Conservation (phyloP, 2,113 vertebrate genomes). For the Mesembrinibis cayennensis region DNA sequence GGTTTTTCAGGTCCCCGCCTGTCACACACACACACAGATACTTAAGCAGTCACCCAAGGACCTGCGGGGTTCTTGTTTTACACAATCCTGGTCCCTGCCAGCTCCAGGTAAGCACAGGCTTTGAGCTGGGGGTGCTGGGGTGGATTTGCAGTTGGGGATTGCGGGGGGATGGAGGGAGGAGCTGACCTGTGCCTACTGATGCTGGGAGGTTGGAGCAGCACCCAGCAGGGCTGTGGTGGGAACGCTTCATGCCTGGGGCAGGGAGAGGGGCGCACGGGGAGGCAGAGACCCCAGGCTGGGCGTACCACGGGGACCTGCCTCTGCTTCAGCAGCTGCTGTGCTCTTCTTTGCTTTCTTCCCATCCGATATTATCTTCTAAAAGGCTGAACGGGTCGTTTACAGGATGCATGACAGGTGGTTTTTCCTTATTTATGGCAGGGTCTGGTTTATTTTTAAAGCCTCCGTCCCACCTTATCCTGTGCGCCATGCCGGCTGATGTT, state of each 20-base stretch:
- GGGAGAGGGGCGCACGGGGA: background rate
- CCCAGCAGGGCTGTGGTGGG: background rate
- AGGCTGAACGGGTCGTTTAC: background rate
- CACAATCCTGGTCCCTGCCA: background rate
- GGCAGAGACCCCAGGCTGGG: background rate
- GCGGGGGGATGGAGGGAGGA: background rate
- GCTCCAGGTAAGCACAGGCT: constrained; percentile 60
- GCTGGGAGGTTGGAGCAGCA: background rate
- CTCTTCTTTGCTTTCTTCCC: background rate
- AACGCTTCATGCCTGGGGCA: background rate
- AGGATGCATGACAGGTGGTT: constrained; percentile 11
- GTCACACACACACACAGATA: constrained; percentile 60
- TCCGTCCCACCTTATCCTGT: background rate
- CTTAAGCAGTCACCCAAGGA: constrained; percentile 52
- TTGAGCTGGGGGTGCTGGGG: background rate
- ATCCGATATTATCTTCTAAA: background rate
- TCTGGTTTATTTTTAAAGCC: background rate
- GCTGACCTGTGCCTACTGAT: background rate
- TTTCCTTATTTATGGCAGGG: constrained; percentile 15
- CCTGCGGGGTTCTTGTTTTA: background rate
- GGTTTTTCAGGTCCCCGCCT: constrained; percentile 78
- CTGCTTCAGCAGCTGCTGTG: background rate
- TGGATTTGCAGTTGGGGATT: background rate
- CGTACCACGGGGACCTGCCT: background rate
- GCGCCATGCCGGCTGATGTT: background rate